phyloP scores from a whole-genome alignment of 2,888 invertebrate genomes.

The Dynastes grantii region DNA sequence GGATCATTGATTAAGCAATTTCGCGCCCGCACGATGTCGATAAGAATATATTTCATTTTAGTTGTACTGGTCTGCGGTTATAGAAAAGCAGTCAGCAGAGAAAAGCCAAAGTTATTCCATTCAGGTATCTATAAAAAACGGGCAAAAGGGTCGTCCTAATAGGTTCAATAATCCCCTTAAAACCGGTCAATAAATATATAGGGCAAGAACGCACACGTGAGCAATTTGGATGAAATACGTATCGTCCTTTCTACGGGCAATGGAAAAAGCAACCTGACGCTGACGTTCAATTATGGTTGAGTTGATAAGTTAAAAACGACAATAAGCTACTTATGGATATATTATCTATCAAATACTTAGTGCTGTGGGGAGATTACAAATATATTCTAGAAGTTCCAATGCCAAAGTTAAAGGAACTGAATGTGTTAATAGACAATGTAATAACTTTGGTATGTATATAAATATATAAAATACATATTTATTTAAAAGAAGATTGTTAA shows the following conservation, averaged over 20 bases:
- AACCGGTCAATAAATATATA: constrained; percentile 35
- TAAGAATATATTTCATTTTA: constrained; percentile 19
- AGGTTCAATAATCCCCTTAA: constrained; percentile 42
- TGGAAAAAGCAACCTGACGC: constrained; percentile 4
- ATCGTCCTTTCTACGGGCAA: neutral
- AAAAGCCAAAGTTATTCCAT: constrained; percentile 27
- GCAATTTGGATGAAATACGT: constrained; percentile 33
- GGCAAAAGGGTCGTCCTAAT: constrained; percentile 38
- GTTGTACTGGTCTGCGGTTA: constrained; percentile 24
- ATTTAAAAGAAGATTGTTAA: too few relatives aligned
- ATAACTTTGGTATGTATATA: too few relatives aligned
- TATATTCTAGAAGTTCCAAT: too few relatives aligned
- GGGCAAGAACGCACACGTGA: constrained; percentile 24
- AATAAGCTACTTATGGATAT: too few relatives aligned
- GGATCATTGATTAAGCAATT: constrained; percentile 23
- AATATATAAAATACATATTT: too few relatives aligned
- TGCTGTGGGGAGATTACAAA: too few relatives aligned
- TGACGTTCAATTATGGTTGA: too few relatives aligned
- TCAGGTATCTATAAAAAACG: constrained; percentile 41
- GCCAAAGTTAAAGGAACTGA: too few relatives aligned
- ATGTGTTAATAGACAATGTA: too few relatives aligned
- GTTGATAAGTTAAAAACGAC: too few relatives aligned
- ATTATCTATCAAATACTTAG: too few relatives aligned
- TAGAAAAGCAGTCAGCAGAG: neutral
- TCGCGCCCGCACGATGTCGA: neutral